phyloP scores from a whole-genome alignment of 1,140 invertebrate species.

The Thrips palmi region DNA sequence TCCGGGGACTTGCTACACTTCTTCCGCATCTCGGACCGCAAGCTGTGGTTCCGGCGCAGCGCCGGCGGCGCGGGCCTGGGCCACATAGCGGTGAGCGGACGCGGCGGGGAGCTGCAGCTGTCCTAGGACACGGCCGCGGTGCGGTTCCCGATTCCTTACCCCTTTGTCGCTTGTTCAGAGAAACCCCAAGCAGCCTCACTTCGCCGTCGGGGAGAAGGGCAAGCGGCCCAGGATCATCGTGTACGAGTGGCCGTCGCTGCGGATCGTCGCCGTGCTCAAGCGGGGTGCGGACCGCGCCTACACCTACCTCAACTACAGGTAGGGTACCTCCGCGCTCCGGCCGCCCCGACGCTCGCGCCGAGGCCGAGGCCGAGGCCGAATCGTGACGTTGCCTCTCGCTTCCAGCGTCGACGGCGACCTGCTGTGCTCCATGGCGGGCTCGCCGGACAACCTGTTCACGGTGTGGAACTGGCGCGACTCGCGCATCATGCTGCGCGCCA shows the following conservation, averaged over 20 bases:
- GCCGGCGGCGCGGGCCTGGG: conserved; percentile 59
- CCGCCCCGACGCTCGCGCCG: too few species aligned
- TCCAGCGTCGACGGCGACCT: conserved; percentile 54
- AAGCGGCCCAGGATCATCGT: conserved; percentile 51
- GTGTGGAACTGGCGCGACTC: conserved; percentile 72
- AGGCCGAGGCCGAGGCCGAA: too few species aligned
- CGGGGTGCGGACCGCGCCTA: conserved; percentile 56
- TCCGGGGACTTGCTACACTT: conserved; percentile 67
- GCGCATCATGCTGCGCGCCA: conserved; percentile 49
- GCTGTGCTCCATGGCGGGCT: conserved; percentile 61
- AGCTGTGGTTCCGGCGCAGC: conserved; percentile 46
- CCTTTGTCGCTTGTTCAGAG: conserved; percentile 31
- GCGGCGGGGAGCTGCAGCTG: too few species aligned
- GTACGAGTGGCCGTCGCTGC: conserved; percentile 61
- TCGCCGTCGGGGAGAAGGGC: conserved; percentile 63
- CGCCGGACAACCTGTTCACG: conserved; percentile 70
- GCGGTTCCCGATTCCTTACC: background rate
- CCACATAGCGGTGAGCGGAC: conserved; percentile 43
- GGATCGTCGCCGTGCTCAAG: conserved; percentile 47
- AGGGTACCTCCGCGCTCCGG: too few species aligned
- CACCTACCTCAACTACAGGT: conserved; percentile 59
- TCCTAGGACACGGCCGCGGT: too few species aligned
- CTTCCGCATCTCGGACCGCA: conserved; percentile 42
- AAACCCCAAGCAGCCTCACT: conserved; percentile 46
- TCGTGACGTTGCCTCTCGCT: too few species aligned